Conservation (phyloP, 2,113 vertebrate genomes). For the Plectropomus leopardus region DNA sequence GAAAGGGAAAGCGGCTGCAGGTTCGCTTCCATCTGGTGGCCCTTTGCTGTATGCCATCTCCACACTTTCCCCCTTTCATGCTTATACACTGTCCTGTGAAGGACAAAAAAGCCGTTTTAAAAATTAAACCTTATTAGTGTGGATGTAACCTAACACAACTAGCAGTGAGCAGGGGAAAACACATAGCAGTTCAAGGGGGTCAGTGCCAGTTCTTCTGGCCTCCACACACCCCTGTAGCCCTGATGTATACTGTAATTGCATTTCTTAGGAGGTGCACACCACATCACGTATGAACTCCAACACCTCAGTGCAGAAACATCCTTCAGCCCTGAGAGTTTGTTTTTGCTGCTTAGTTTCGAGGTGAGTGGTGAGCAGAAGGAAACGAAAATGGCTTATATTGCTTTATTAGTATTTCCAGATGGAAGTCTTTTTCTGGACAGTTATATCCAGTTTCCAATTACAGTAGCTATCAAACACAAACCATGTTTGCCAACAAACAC, state of each 20-base stretch:
- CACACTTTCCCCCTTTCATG: too few species aligned
- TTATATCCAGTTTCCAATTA: constrained; percentile 17
- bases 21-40: too few species aligned
- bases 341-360: constrained; percentile 41
- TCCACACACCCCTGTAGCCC: constrained; percentile 34
- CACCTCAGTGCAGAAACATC: constrained; percentile 37
- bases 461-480: constrained; percentile 32
- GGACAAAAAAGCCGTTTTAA: too few species aligned
- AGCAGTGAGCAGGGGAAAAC: neutral
- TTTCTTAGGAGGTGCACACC: constrained; percentile 53
- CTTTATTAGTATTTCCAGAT: constrained; percentile 49
- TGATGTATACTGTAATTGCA: constrained; percentile 61
- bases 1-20: too few species aligned
- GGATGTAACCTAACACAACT: neutral
- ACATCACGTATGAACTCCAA: constrained; percentile 37
- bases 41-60: too few species aligned
- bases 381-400: constrained; percentile 20
- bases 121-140: too few species aligned
- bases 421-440: constrained; percentile 37
- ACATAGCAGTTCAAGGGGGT: constrained; percentile 51
- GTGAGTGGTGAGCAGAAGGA: constrained; percentile 22
- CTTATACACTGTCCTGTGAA: too few species aligned
- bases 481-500: constrained; percentile 28
- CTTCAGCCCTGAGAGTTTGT: constrained; percentile 45
- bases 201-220: constrained; percentile 45